phyloP scores from a whole-genome alignment of 1,140 invertebrate genomes.

The Hylaeus anthracinus region DNA sequence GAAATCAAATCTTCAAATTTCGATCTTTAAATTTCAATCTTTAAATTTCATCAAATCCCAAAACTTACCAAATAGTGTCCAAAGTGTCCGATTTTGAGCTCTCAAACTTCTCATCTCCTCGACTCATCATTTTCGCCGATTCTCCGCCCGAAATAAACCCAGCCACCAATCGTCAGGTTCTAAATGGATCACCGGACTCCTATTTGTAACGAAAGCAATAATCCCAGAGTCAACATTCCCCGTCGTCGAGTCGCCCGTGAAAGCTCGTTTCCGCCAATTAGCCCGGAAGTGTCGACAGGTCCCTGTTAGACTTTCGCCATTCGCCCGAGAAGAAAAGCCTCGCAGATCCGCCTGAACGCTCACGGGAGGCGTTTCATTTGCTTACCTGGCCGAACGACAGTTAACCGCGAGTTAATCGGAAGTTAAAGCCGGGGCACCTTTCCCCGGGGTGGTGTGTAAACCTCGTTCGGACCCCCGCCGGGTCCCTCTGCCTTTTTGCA shows the following conservation, averaged over 20 bases:
- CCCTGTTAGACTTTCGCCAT: not conserved
- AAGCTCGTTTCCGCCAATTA: constrained; percentile 49
- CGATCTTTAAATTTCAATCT: no score
- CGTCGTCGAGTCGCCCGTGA: not conserved
- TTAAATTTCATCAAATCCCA: no score
- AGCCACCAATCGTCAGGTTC: no score
- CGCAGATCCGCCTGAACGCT: constrained; percentile 4
- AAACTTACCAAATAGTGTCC: no score
- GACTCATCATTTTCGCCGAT: no score
- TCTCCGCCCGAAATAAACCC: no score
- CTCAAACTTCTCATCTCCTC: no score
- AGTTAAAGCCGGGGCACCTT: constrained; percentile 64
- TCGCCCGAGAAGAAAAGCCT: constrained; percentile 6
- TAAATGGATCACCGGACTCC: not conserved
- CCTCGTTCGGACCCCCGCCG: constrained; percentile 41
- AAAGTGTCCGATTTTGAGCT: no score
- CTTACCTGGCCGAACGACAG: constrained; percentile 44
- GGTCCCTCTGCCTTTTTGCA: constrained; percentile 42
- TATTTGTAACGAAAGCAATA: not conserved
- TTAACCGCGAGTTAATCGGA: constrained; percentile 65
- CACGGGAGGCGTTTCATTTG: constrained; percentile 62
- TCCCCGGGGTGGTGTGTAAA: constrained; percentile 58
- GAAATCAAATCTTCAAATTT: no score
- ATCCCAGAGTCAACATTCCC: constrained; percentile 5
- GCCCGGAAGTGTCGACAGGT: constrained; percentile 15